phyloP scores from a whole-genome alignment of 2,113 vertebrate genomes.

The Aptenodytes patagonicus region DNA sequence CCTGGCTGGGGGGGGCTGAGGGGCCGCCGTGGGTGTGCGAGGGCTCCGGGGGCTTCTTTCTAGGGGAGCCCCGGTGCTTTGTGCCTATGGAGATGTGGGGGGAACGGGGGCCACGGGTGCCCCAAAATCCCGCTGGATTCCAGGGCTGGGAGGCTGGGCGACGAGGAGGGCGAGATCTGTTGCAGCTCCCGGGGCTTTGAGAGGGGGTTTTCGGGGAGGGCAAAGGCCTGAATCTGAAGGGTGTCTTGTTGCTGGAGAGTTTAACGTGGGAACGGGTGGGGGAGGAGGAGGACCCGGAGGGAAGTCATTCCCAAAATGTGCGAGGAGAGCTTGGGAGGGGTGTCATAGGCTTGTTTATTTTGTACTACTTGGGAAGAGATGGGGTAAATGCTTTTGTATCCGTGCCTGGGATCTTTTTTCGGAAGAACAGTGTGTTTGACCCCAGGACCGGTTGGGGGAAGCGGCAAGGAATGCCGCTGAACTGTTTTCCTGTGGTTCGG shows the following conservation, averaged over 20 bases:
- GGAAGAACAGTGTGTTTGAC: background rate
- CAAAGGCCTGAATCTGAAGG: background rate
- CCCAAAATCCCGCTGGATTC: background rate
- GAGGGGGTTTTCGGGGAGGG: background rate
- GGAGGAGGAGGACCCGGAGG: background rate
- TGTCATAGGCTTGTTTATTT: background rate
- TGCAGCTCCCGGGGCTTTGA: background rate
- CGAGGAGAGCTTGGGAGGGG: constrained; percentile 27
- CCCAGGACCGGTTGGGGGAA: background rate
- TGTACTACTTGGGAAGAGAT: background rate
- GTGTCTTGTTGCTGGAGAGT: background rate
- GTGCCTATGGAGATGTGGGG: background rate
- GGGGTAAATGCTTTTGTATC: background rate
- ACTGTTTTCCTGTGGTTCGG: background rate
- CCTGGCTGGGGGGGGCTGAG: background rate
- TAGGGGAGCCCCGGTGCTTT: background rate
- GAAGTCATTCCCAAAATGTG: background rate
- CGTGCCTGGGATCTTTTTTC: background rate
- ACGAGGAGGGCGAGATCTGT: background rate
- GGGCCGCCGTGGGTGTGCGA: background rate
- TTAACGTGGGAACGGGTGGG: background rate
- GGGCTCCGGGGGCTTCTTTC: background rate
- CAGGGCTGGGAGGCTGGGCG: background rate
- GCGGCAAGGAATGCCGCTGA: background rate
- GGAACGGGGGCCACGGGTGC: background rate